Evolutionary conservation across 2,888 invertebrate species (phyloP), one percentile per base, ranked within the genome.

Genomic region (Drosophila limbata): DNA sequence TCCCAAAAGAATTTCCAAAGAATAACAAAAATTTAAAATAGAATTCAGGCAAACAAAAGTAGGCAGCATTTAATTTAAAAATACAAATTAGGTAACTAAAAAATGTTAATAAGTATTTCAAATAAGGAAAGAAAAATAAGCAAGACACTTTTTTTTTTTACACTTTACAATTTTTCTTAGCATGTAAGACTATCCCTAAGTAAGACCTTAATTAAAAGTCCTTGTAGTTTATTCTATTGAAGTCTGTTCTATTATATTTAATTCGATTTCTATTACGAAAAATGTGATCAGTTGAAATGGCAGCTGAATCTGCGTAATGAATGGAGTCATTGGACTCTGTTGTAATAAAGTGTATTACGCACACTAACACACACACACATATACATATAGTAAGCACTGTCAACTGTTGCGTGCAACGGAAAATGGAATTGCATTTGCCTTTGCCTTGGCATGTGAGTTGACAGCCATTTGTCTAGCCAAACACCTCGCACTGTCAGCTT

Each of bases 391-490:
- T 33, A 28, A 17, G 37, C 59, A 59, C 15, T 61, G 69, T 35
- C 73, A 74, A 68, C 60, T 73, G 61, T 72, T 55, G 51, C 48
- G 19, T 55, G 75, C 76, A 68, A 57, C 8, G 28, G 28, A 28
- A 28, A 28, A 28, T 55, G 66, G 57, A 67, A 69, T 71, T 69
- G 81, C 78, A 81, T 67, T 73, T 77, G 69, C 64, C 65, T 77
- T 73, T 44, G 75, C 63, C 79, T 68, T 82, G 71, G 72, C 78
- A 73, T 63, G 60, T 53, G 57, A 63, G 61, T 50, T 81, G 81
- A 84, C 81, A 84, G 69, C 68, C 82, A 81, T 87, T 81, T 81
- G 88, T 81, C 88, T 78, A 69, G 64, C 64, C 64, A 61, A 68
- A 87, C 81, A 84, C 88, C 81, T 72, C 53, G 77, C 53, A 64